Conservation (phyloP, 1,140 invertebrate genomes). For the Drusus annulatus region DNA sequence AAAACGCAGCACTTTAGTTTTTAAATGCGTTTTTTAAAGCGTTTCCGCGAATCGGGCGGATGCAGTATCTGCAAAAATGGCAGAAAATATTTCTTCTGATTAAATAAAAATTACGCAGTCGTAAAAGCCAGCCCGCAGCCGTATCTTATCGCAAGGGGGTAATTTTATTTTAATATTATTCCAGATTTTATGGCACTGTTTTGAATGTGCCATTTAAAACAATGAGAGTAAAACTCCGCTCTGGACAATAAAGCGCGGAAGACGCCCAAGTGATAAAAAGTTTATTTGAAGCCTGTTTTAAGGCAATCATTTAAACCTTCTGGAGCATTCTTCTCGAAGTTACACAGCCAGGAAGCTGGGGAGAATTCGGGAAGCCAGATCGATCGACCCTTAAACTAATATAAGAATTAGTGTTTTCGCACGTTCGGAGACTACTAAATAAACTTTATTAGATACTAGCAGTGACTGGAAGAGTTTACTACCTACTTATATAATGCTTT, state of each 20-base stretch:
- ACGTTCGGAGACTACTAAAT: too few relatives aligned
- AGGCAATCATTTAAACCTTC: slow-evolving; percentile 17
- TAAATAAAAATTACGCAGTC: slow-evolving; percentile 28
- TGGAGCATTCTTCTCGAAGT: neutral
- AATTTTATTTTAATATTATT: slow-evolving; percentile 42
- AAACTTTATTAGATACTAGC: too few relatives aligned
- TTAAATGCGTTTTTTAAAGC: too few relatives aligned
- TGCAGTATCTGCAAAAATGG: neutral
- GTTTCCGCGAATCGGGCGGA: neutral
- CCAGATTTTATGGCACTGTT: slow-evolving; percentile 38
- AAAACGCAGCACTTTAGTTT: too few relatives aligned
- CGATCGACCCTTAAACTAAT: neutral
- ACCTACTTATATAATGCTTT: too few relatives aligned
- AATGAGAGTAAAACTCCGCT: slow-evolving; percentile 23
- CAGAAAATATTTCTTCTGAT: slow-evolving; percentile 20
- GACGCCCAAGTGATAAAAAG: slow-evolving; percentile 33
- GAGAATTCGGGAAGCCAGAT: neutral
- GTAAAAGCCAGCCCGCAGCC: slow-evolving; percentile 13
- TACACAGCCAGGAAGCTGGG: neutral
- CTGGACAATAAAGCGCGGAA: slow-evolving; percentile 22
- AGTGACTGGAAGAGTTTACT: too few relatives aligned
- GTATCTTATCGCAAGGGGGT: slow-evolving; percentile 3
- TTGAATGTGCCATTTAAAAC: slow-evolving; percentile 35
- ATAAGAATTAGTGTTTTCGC: neutral
- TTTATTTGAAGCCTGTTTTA: slow-evolving; percentile 32